Percentiles rank a stretch among this genome's conserved stretches.
These are phyloP conservation scores for Pseudolaguvia tuberculata DNA, from an alignment of 2,113 vertebrate genomes.

Conservation along the genomic window DNA sequence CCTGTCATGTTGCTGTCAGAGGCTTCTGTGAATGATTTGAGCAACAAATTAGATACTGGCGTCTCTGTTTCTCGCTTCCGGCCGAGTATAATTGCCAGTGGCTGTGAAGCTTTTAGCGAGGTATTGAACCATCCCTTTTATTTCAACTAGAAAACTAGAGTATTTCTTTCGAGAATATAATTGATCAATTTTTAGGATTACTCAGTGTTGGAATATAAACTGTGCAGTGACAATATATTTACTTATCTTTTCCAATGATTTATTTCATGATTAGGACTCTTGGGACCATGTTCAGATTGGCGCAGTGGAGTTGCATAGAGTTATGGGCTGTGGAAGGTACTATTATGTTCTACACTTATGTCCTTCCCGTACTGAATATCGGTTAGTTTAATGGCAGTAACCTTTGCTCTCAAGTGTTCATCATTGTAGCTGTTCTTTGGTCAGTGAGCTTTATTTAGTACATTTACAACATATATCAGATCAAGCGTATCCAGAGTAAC, in stretches of 20 bases:
- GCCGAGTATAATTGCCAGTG: conserved; percentile 80
- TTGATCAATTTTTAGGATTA: neutral
- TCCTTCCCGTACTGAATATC: too few species aligned
- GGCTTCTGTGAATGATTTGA: conserved; percentile 82
- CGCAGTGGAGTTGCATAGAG: conserved; percentile 71
- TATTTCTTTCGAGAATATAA: neutral
- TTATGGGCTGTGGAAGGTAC: conserved; percentile 85
- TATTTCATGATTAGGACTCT: conserved; percentile 72
- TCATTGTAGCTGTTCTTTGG: neutral
- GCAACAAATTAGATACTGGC: conserved; percentile 71
- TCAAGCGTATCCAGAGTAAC: neutral
- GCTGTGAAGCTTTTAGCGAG: conserved; percentile 81
- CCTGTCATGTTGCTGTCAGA: conserved; percentile 81
- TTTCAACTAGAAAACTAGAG: neutral
- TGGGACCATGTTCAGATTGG: conserved; percentile 89
- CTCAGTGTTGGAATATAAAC: neutral
- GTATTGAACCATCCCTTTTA: conserved; percentile 58
- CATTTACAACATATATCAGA: neutral
- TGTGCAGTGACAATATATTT: neutral
- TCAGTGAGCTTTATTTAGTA: neutral
- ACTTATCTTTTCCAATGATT: conserved; percentile 13
- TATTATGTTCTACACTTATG: neutral
- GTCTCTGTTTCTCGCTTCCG: conserved; percentile 76
- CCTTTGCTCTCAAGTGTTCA: neutral
- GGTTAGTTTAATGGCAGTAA: neutral